A percentile compares a stretch with the other conserved stretches of the same genome.
phyloP scores from a whole-genome alignment of 2,888 invertebrate species.

The Apodemia zela region DNA sequence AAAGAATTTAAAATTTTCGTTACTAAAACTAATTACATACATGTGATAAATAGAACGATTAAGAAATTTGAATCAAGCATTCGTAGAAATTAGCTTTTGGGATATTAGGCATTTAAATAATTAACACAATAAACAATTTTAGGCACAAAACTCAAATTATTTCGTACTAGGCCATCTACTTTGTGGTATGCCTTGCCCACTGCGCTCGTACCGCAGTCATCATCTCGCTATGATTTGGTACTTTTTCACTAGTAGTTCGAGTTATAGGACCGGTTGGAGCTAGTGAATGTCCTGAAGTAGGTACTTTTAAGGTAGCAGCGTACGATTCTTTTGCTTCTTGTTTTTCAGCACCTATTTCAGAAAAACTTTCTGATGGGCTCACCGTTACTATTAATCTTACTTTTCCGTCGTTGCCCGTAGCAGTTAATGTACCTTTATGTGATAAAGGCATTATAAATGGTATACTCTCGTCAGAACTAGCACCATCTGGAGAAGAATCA shows the following conservation, averaged over 20 bases:
- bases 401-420: conserved; percentile 81
- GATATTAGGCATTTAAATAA: neutral
- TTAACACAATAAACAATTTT: neutral
- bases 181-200: conserved; percentile 94
- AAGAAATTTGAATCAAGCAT: neutral
- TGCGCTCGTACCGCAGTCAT: conserved; percentile 90
- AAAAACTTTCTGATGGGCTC: conserved; percentile 65
- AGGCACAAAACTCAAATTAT: neutral
- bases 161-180: conserved; percentile 64
- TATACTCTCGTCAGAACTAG: conserved; percentile 62
- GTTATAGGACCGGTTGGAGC: conserved; percentile 84
- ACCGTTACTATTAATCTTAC: conserved; percentile 83
- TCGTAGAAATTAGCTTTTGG: neutral
- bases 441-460: conserved; percentile 85
- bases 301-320: conserved; percentile 80
- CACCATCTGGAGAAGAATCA: conserved; percentile 60
- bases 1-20: neutral
- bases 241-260: conserved; percentile 91
- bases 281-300: conserved; percentile 53
- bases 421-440: conserved; percentile 82
- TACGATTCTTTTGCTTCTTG: conserved; percentile 41
- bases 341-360: conserved; percentile 50
- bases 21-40: neutral
- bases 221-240: conserved; percentile 91
- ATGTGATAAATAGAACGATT: neutral